phyloP scores from a whole-genome alignment of 2,113 vertebrate species.

The Herpetotheres cachinnans region DNA sequence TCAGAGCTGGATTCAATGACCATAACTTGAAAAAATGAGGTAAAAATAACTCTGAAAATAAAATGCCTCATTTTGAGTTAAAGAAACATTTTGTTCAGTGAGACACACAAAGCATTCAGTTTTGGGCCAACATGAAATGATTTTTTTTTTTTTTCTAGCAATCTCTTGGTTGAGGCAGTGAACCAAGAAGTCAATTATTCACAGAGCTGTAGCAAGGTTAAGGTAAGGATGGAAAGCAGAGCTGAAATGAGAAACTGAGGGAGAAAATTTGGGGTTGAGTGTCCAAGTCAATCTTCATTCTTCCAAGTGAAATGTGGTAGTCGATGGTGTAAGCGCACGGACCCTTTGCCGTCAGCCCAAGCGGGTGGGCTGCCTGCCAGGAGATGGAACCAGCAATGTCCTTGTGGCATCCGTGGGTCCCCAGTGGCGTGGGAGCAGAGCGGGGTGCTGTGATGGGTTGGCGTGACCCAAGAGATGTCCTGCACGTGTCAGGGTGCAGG shows the following conservation, averaged over 20 bases:
- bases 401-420: neutral
- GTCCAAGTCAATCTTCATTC: neutral
- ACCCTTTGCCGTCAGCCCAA: neutral
- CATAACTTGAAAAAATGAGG: slow-evolving; percentile 45
- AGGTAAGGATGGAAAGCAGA: slow-evolving; percentile 38
- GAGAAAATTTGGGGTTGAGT: neutral
- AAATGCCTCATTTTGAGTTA: slow-evolving; percentile 38
- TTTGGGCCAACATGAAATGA: slow-evolving; percentile 39
- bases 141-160: slow-evolving; percentile 13
- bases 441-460: neutral
- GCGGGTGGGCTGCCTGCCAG: neutral
- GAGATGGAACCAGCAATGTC: neutral
- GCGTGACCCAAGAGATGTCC: neutral
- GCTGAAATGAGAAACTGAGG: neutral
- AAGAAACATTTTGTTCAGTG: slow-evolving; percentile 47
- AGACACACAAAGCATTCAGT: neutral
- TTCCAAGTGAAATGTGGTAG: neutral
- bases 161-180: slow-evolving; percentile 59
- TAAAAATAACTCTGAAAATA: slow-evolving; percentile 39
- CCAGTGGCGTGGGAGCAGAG: neutral
- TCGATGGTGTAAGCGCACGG: neutral
- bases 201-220: slow-evolving; percentile 37
- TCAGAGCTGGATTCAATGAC: slow-evolving; percentile 28
- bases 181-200: slow-evolving; percentile 56
- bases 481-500: accelerated